A percentile compares a stretch with the other conserved stretches of the same genome.
Evolutionary conservation across 2,113 vertebrate genomes (phyloP).

Genomic region (Nettapus auritus): DNA sequence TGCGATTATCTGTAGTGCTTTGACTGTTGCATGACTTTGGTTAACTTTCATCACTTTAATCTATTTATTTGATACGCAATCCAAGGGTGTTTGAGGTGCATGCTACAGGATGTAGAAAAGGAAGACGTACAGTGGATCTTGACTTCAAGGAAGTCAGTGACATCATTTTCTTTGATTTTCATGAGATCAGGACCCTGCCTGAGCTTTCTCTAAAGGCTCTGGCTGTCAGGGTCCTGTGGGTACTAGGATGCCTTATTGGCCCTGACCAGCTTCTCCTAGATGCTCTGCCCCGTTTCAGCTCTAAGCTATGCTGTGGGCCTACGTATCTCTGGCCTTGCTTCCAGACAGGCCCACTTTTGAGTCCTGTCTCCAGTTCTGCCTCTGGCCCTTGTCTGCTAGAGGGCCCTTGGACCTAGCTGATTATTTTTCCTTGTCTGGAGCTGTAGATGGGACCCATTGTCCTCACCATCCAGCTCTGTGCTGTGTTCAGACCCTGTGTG

Average conservation of each 20-base stretch:
- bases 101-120: not conserved
- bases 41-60: not conserved
- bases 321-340: not conserved
- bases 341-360: not conserved
- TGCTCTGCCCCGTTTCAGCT: not conserved
- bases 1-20: not conserved
- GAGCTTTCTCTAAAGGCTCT: fast-evolving
- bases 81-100: not conserved
- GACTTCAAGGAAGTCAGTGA: not conserved
- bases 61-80: not conserved
- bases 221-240: not conserved
- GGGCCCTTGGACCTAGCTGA: not conserved
- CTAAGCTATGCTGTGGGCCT: not conserved
- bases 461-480: not conserved
- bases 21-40: not conserved
- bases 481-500: not conserved
- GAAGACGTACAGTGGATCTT: not conserved
- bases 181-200: not conserved
- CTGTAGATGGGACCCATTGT: not conserved
- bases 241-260: not conserved
- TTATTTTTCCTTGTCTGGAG: not conserved
- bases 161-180: not conserved
- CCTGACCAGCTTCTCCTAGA: not conserved
- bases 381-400: not conserved
- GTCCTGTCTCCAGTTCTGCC: not conserved